Percentiles rank a stretch among this genome's conserved stretches.
Evolutionary conservation across 2,888 invertebrate species (phyloP).

Genomic region (Toxonevra muliebris): DNA sequence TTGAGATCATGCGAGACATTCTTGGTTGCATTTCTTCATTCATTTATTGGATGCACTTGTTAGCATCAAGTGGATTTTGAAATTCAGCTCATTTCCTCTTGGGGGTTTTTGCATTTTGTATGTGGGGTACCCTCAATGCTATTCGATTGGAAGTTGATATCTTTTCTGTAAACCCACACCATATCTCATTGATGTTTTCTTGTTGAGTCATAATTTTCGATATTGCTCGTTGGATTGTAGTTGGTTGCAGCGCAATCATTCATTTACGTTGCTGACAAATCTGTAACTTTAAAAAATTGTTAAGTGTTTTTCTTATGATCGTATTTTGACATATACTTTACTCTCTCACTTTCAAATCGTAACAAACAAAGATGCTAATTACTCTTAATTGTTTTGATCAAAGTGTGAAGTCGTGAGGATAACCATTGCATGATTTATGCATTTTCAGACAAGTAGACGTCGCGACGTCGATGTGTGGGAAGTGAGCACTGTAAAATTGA

Average conservation of each 20-base stretch:
- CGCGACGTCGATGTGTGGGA: background rate
- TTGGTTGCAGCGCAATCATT: conserved; percentile 3
- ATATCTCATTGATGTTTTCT: conserved; percentile 19
- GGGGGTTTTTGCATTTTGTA: conserved; percentile 22
- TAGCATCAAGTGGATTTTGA: conserved; percentile 55
- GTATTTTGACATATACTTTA: conserved; percentile 30
- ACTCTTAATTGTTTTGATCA: conserved; percentile 34
- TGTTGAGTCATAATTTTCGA: conserved; percentile 50
- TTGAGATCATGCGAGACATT: too few relatives aligned
- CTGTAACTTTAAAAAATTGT: conserved; percentile 5
- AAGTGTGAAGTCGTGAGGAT: background rate
- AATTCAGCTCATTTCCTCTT: conserved; percentile 54
- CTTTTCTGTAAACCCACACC: background rate
- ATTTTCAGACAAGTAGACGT: conserved; percentile 21
- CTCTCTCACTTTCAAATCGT: background rate
- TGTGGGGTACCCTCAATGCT: background rate
- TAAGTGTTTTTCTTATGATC: conserved; percentile 28
- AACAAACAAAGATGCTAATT: conserved; percentile 35
- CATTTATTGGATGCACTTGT: conserved; percentile 50
- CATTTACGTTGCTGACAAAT: conserved; percentile 6
- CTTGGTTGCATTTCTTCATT: conserved; percentile 6
- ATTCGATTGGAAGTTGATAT: background rate
- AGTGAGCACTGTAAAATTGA: too few relatives aligned
- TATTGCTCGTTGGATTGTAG: conserved; percentile 17
- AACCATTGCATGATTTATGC: background rate